A percentile compares a stretch with the other conserved stretches of the same genome.
Conservation (phyloP, 2,113 vertebrate species). For the Cervus canadensis region DNA sequence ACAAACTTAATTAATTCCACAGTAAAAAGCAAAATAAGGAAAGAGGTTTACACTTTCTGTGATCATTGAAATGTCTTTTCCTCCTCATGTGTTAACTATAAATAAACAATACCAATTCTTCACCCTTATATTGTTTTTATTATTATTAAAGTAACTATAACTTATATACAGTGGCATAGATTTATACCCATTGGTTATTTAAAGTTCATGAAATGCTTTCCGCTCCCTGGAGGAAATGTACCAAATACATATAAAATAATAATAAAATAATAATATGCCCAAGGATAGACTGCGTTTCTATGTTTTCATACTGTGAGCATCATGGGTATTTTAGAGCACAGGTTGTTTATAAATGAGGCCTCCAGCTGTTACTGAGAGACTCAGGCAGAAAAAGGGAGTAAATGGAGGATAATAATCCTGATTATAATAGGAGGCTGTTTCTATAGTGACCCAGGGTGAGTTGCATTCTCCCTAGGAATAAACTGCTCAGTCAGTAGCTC, state of each 20-base stretch:
- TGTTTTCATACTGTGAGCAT: slow-evolving; percentile 65
- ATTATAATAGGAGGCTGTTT: slow-evolving; percentile 56
- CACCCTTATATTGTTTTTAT: not conserved
- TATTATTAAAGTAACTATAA: slow-evolving; percentile 18
- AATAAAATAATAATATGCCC: slow-evolving; percentile 64
- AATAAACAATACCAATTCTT: slow-evolving; percentile 7
- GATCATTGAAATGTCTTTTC: not conserved
- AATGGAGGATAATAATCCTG: slow-evolving; percentile 45
- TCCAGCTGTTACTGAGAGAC: slow-evolving; percentile 51
- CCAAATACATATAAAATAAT: slow-evolving; percentile 35
- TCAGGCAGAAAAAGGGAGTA: slow-evolving; percentile 46
- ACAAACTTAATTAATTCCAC: not conserved
- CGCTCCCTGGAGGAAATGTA: slow-evolving; percentile 40
- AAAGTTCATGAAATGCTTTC: slow-evolving; percentile 54
- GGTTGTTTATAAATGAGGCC: slow-evolving; percentile 65
- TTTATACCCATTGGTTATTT: slow-evolving; percentile 45
- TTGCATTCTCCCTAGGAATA: slow-evolving; percentile 50
- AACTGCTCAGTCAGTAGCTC: slow-evolving; percentile 56
- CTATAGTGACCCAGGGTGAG: slow-evolving; percentile 47
- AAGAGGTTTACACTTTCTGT: not conserved
- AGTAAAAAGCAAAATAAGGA: not conserved
- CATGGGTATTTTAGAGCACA: slow-evolving; percentile 21
- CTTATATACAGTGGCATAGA: slow-evolving; percentile 21
- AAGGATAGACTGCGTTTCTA: slow-evolving; percentile 31
- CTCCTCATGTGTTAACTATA: slow-evolving; percentile 29